Base-by-base conservation (phyloP, 2,797 vertebrate genomes). In the Bufotes viridis region DNA sequence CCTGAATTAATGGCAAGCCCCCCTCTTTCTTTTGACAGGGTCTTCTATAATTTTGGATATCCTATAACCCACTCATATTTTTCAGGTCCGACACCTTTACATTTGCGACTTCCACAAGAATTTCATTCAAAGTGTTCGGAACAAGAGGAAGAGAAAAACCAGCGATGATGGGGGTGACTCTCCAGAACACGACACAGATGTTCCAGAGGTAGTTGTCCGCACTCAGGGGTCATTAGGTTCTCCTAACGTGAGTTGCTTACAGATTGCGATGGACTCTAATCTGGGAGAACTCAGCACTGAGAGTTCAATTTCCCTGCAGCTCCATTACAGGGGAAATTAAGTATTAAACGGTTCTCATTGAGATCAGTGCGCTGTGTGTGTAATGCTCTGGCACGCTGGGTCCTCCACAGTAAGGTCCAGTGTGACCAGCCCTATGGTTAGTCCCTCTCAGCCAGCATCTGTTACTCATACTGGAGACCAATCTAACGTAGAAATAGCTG, bases 81-180 rank as follows among this genome's bases (percentile, higher is more conserved):
- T 78, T 5, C 82, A 99, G 98, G 98, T 99, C 81, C 96, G 98
- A 81, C 98, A 99, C 90, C 95, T 99, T 70, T 99, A 99, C 91
- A 99, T 99, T 91, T 99, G 98, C 6, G 98, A 99, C 92, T 99
- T 99, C 92, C 98, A 99, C 90, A 99, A 99, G 95, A 99, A 99
- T 92, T 99, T 99, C 94, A 99, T 99, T 91, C 98, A 99, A 90
- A 99, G 98, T 0, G 98, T 99, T 80, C 96, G 98, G 89, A 99
- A 99, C 93, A 99, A 99, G 94, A 97, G 98, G 89, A 99, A 99
- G 96, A 96, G 98, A 91, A 99, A 99, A 95, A 98, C 98, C 0
- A 99, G 98, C 0, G 98, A 99, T 15, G 98, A 99, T 13, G 98
- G 98, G 0, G 98, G 98, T n/a, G 98, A 99, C 85, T 99, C 98